Evolutionary conservation across 1,140 invertebrate species (phyloP), one percentile per base, ranked within the genome.

Genomic region (Rhyzopertha dominica): DNA sequence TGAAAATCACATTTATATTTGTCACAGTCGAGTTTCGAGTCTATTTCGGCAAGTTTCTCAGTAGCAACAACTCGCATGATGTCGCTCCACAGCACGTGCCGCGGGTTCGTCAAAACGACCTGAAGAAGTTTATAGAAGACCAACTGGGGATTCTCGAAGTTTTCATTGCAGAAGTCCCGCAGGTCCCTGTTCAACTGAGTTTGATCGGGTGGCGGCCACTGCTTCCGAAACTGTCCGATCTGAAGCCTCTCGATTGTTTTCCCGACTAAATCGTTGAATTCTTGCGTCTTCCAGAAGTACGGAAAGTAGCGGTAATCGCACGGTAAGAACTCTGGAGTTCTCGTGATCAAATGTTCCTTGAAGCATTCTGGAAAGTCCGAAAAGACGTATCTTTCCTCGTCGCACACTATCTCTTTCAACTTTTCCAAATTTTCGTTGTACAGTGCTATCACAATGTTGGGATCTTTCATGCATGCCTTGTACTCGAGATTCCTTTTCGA

Each of bases 341-440:
- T 34, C 8, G 54, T 58, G 2, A 56, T 53, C 2, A 79, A 55
- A 49, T 71, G 74, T 10, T 59, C 50, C 17, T 65, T 68, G 22
- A 81, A 70, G 24, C 78, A 74, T 1, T 66, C 47, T 0, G 78
- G 69, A 49, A 80, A 76, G 49, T 67, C 62, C 0, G 69, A 68
- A 26, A 69, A 70, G 20, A 67, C 54, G 5, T 63, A 46, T 0
- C 57, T 59, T 25, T 73, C 57, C 9, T 76, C 69, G 66, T 82
- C 72, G 14, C 75, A 68, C n/a, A 78, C 62, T 26, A 84, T 74
- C 18, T 74, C 58, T n/a, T 70, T 75, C 13, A 85, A 56, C 49
- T 75, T 76, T 34, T 68, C 65, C 3, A 85, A 71, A 23, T 76
- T 78, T 51, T 77, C 71, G 57, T 85, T 85, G 49, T 83, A 82